phyloP scores from a whole-genome alignment of 2,797 vertebrate genomes.

The Ceyx erithaca region DNA sequence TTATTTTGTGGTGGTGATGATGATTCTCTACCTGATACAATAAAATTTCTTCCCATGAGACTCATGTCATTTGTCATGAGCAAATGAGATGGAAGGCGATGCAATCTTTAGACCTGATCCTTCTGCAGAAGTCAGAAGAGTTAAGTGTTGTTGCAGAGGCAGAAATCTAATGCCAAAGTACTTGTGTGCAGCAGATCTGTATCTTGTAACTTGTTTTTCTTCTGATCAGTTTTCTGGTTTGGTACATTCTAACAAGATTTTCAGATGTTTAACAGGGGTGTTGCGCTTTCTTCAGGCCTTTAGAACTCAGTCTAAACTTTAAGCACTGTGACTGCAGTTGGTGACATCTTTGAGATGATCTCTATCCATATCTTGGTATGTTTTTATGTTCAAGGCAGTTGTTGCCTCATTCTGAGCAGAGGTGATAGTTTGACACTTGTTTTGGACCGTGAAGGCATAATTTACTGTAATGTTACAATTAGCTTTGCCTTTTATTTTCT shows the following conservation, averaged over 20 bases:
- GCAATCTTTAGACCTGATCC: not conserved
- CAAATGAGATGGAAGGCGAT: not conserved
- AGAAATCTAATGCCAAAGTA: not conserved
- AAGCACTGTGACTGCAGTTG: not conserved
- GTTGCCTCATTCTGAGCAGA: not conserved
- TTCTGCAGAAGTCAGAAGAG: not conserved
- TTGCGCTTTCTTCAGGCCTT: not conserved
- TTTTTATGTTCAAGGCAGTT: not conserved
- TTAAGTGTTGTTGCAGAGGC: not conserved
- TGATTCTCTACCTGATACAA: not conserved
- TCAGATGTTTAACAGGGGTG: not conserved
- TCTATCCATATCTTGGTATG: too few species aligned
- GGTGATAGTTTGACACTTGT: not conserved
- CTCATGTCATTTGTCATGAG: not conserved
- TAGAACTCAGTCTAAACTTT: not conserved
- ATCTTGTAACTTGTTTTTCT: not conserved
- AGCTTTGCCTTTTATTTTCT: not conserved
- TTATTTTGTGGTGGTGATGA: not conserved
- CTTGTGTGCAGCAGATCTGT: not conserved
- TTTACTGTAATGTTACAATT: not conserved
- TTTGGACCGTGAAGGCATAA: not conserved
- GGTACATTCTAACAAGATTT: not conserved
- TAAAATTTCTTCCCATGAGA: not conserved
- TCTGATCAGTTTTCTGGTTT: not conserved
- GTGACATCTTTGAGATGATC: not conserved